A percentile compares a stretch with the other conserved stretches of the same genome.
Conservation (phyloP, 2,888 invertebrate species). For the Andrena haemorrhoa region DNA sequence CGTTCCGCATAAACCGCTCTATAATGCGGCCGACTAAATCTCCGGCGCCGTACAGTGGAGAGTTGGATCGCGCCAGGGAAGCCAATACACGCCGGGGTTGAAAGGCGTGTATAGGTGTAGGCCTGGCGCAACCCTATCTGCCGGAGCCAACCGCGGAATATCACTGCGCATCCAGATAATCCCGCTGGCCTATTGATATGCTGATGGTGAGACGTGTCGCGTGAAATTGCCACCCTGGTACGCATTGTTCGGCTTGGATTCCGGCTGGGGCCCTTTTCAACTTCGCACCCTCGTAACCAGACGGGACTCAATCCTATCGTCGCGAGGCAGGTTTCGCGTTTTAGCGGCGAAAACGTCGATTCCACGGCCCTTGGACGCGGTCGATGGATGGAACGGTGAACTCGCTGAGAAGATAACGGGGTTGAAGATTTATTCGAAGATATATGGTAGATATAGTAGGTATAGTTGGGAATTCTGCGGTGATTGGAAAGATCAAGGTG, state of each 20-base stretch:
- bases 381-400: not conserved
- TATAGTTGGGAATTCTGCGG: too few relatives aligned
- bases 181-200: constrained; percentile 84
- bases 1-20: constrained; percentile 29
- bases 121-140: constrained; percentile 83
- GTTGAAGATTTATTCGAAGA: too few relatives aligned
- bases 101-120: not conserved
- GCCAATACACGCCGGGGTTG: constrained; percentile 21
- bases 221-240: constrained; percentile 84
- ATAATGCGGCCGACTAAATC: constrained; percentile 53
- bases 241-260: constrained; percentile 80
- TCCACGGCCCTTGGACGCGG: constrained; percentile 4
- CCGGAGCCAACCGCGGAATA: constrained; percentile 83
- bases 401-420: too few relatives aligned
- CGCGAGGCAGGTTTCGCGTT: constrained; percentile 72
- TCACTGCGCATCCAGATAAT: constrained; percentile 83
- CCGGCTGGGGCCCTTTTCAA: constrained; percentile 71
- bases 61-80: not conserved
- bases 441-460: too few relatives aligned
- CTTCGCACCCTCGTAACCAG: constrained; percentile 64
- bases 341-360: constrained; percentile 59
- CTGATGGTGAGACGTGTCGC: constrained; percentile 85
- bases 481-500: too few relatives aligned
- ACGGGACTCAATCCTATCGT: constrained; percentile 77
- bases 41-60: constrained; percentile 15